Evolutionary conservation across 2,888 invertebrate genomes (phyloP), one percentile per base, ranked within the genome.

Genomic region (Empis stercorea): DNA sequence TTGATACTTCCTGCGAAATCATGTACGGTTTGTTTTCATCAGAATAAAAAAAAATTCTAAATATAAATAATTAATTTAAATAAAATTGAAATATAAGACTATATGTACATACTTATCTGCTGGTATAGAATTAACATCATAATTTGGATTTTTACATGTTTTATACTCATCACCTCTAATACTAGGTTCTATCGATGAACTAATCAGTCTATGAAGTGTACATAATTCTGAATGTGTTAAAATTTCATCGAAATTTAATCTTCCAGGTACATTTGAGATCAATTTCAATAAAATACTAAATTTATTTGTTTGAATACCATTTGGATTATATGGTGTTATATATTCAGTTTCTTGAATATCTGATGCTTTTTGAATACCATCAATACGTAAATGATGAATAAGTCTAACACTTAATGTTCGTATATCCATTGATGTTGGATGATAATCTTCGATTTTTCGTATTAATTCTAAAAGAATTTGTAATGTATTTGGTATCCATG

Each of bases 251-350:
- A 64, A 61, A 48, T 56, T 53, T 30, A 70, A 60, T 43, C 56
- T 55, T 40, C 56, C 57, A 43, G 59, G 60, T 51, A 60, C 59
- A 46, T 73, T 74, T 9, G 78, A 76, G 37, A 79, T 65, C 54
- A 81, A 71, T 56, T 78, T 76, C 64, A 78, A 71, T 4, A 80
- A 64, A 10, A 79, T 62, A 59, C 74, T 73, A 59, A 73, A 79
- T 58, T 74, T 76, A 57, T 73, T 69, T 57, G 76, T 76, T 60
- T 79, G 77, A 55, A 74, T 72, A 2, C 75, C 76, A 5, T 74
- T 73, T 3, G 78, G 76, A 54, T 75, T 61, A 60, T 71, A 80
- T 2, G 80, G 80, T 13, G 77, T 65, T 3, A 75, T 60, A 51
- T 69, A 69, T 47, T 73, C 73, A 0, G 72, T 70, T 63, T 74